A percentile compares a stretch with the other conserved stretches of the same genome.
Conservation (phyloP, 2,113 vertebrate genomes). For the Leucoraja erinaceus region DNA sequence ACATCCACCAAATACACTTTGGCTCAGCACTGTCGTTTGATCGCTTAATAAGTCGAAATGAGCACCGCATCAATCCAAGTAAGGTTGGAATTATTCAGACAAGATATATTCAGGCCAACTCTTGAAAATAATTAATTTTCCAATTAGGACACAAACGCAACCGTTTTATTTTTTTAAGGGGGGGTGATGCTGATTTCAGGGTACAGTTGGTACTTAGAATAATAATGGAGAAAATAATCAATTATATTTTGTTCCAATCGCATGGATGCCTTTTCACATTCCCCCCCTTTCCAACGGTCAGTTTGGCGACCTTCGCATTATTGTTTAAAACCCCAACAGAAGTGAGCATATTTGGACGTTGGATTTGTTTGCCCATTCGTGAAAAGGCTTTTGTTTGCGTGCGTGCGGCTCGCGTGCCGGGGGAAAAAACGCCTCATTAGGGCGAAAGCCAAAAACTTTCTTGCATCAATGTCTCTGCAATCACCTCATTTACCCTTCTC, state of each 20-base stretch:
- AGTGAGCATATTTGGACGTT: slow-evolving; percentile 35
- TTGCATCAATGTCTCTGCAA: neutral
- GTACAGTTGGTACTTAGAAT: slow-evolving; percentile 19
- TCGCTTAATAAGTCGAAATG: neutral
- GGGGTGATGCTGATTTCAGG: neutral
- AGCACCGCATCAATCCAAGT: neutral
- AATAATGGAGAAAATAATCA: neutral
- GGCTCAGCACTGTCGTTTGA: neutral
- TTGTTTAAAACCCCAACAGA: slow-evolving; percentile 31
- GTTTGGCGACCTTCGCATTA: neutral
- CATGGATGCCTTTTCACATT: neutral
- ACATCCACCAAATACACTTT: neutral
- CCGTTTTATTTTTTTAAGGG: neutral
- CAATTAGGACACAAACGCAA: neutral
- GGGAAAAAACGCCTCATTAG: slow-evolving; percentile 39
- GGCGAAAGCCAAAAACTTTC: slow-evolving; percentile 39
- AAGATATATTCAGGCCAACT: neutral
- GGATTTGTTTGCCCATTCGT: slow-evolving; percentile 45
- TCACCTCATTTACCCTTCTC: neutral
- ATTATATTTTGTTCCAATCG: neutral
- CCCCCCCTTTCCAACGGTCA: slow-evolving; percentile 22
- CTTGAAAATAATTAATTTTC: slow-evolving; percentile 1
- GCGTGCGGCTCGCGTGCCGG: slow-evolving; percentile 71
- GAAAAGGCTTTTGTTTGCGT: slow-evolving; percentile 65
- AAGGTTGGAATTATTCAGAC: neutral